phyloP scores from a whole-genome alignment of 2,113 vertebrate genomes.

The Thamnophis sirtalis region DNA sequence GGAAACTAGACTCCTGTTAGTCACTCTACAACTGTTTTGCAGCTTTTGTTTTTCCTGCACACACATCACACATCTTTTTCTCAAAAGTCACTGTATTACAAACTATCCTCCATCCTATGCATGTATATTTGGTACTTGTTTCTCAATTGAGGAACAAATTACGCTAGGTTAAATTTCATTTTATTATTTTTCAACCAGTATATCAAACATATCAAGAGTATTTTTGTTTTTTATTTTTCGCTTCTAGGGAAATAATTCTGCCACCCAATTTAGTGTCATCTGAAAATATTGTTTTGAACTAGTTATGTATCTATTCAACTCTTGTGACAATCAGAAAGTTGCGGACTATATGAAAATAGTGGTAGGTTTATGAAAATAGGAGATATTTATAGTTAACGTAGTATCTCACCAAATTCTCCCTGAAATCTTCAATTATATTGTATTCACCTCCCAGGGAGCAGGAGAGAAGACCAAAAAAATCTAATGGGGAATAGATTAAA shows the following conservation, averaged over 20 bases:
- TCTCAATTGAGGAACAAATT: background rate
- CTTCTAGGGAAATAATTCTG: background rate
- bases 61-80: background rate
- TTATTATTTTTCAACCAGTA: background rate
- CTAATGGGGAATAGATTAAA: background rate
- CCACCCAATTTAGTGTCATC: background rate
- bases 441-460: background rate
- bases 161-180: background rate
- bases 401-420: background rate
- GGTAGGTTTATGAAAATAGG: background rate
- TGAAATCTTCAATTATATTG: background rate
- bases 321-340: background rate
- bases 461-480: background rate
- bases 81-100: background rate
- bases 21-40: background rate
- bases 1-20: background rate
- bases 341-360: background rate
- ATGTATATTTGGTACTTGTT: background rate
- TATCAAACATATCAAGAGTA: background rate
- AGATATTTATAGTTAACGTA: background rate
- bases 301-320: background rate
- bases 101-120: background rate
- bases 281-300: background rate
- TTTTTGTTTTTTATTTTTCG: background rate
- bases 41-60: background rate